These are phyloP conservation scores for Lepidonotus clava DNA, from an alignment of 2,888 invertebrate genomes.

Conservation along the genomic window DNA sequence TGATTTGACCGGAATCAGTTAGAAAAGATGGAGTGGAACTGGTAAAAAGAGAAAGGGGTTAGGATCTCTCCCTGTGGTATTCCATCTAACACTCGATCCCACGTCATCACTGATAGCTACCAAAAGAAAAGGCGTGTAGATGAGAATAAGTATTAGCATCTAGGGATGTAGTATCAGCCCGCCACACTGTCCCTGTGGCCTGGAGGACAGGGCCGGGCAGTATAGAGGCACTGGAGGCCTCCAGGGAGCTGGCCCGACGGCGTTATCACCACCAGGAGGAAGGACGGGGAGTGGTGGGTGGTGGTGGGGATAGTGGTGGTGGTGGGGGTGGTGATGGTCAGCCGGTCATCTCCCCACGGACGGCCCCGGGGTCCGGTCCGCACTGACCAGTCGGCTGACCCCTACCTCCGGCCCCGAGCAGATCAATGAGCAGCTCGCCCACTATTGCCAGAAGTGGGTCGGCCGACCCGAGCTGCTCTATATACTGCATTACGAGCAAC, in stretches of 20 bases:
- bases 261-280: conserved; percentile 49
- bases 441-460: conserved; percentile 12
- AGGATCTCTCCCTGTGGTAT: too few species aligned
- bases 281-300: neutral
- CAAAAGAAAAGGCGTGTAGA: conserved; percentile 35
- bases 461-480: conserved; percentile 1
- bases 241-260: neutral
- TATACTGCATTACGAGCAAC: neutral
- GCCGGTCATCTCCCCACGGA: conserved; percentile 34
- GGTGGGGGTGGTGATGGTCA: neutral
- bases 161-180: neutral
- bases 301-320: neutral
- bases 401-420: too few species aligned
- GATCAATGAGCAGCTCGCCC: conserved; percentile 8
- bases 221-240: neutral
- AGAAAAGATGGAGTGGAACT: too few species aligned
- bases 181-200: neutral
- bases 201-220: neutral
- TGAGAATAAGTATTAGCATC: conserved; percentile 51
- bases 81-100: neutral
- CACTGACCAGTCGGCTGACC: neutral
- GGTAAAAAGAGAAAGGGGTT: too few species aligned
- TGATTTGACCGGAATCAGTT: too few species aligned
- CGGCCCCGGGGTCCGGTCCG: neutral
- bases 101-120: neutral